Evolutionary conservation across 2,113 vertebrate species (phyloP).

Genomic region (Phalacrocorax pelagicus): DNA sequence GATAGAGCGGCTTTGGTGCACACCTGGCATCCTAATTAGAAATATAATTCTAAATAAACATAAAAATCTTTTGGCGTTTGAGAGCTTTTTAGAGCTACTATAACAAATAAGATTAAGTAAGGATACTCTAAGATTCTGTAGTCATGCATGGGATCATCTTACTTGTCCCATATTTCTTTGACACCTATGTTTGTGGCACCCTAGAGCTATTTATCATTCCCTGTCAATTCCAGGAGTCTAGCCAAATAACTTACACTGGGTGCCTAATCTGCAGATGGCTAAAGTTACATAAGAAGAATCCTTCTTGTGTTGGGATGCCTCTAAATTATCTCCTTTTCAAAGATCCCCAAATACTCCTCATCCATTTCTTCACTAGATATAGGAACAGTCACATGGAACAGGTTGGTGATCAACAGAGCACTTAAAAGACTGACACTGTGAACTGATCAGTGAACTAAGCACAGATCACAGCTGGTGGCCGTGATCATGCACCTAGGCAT

Average conservation of each 20-base stretch:
- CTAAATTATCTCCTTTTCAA: background rate
- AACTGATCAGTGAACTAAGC: background rate
- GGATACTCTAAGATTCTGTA: background rate
- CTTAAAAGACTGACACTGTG: background rate
- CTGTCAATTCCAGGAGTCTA: background rate
- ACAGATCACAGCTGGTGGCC: background rate
- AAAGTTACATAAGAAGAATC: background rate
- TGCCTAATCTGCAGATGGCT: background rate
- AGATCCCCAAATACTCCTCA: background rate
- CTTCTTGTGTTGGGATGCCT: background rate
- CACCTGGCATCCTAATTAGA: background rate
- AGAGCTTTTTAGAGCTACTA: background rate
- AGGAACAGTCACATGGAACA: background rate
- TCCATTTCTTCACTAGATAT: background rate
- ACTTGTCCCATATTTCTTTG: background rate
- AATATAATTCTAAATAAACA: background rate
- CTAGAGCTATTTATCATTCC: background rate
- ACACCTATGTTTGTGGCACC: background rate
- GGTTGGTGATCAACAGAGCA: accelerated
- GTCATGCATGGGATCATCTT: background rate
- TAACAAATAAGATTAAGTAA: background rate
- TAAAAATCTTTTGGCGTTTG: background rate
- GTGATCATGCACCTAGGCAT: background rate
- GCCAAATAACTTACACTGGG: background rate
- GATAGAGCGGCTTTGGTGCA: too few relatives aligned